Conservation (phyloP, 2,888 invertebrate genomes). For the Oasisia sp. region DNA sequence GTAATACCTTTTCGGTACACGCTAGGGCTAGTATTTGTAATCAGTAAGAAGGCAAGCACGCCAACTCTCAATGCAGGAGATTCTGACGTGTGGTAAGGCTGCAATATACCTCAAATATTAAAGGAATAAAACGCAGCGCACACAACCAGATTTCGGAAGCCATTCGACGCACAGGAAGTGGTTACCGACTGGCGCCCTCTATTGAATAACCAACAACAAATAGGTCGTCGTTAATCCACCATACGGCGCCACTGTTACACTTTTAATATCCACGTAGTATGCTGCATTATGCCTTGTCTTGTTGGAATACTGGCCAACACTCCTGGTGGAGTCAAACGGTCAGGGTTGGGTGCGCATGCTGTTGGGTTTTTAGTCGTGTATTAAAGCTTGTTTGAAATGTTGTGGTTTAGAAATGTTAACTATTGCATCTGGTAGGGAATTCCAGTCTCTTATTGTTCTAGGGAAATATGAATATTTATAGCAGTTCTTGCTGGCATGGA, state of each 20-base stretch:
- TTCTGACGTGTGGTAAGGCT: neutral
- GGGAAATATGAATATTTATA: too few species aligned
- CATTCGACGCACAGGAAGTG: constrained; percentile 9
- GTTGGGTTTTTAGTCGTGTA: too few species aligned
- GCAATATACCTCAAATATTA: neutral
- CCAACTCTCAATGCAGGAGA: neutral
- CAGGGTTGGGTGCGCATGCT: too few species aligned
- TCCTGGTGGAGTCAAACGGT: too few species aligned
- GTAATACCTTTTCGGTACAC: neutral
- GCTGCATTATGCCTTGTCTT: too few species aligned
- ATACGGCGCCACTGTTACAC: neutral
- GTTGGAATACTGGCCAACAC: too few species aligned
- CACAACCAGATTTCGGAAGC: neutral
- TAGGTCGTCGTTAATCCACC: neutral
- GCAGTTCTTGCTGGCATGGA: too few species aligned
- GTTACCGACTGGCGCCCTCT: neutral
- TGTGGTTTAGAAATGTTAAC: too few species aligned
- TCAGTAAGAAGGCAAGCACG: neutral
- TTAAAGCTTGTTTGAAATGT: too few species aligned
- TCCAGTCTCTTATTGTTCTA: too few species aligned
- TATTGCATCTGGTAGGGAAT: too few species aligned
- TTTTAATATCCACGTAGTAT: too few species aligned
- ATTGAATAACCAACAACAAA: neutral
- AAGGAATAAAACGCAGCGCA: neutral
- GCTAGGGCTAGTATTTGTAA: neutral